Evolutionary conservation across 2,888 invertebrate species (phyloP), one percentile per base, ranked within the genome.

Genomic region (Dynastes maya): DNA sequence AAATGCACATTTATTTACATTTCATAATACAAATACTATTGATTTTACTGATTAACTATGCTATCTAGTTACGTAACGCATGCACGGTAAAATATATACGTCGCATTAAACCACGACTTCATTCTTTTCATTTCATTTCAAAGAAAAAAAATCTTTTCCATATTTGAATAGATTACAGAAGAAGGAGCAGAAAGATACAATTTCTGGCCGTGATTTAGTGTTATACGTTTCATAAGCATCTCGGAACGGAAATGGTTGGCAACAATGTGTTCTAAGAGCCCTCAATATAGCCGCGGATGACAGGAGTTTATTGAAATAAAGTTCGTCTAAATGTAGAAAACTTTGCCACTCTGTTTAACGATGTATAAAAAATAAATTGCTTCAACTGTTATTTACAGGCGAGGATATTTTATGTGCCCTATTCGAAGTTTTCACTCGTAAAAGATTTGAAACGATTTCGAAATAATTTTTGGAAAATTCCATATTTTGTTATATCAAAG

Each of bases 241-340:
- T 76, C 45, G 37, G 32, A 51, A 64, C 76, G 76, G 76, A 76
- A 75, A 49, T 27, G 27, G 55, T 67, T 68, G 70, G 49, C 74
- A 64, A 79, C 76, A 76, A 71, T 67, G 76, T 64, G 16, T 65
- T 53, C 72, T 45, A 71, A 79, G 76, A 71, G 84, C 82, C 83
- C 85, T 84, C 79, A 81, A 84, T 84, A 84, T 85, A 84, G 83
- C 83, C 84, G 83, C 82, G 83, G 84, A 85, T 84, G 85, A 85
- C 84, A 85, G 83, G 84, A 84, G 85, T 84, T 84, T 85, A 85
- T 85, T 85, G 85, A 85, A 85, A 85, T 84, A 85, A 84, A 84
- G 84, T 84, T 85, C 83, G 83, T 84, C 84, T 85, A 85, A 84
- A 83, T 84, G 81, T 81, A 81, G 81, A 82, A 82, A 83, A 84